Evolutionary conservation across 2,888 invertebrate species (phyloP).

Genomic region (Isoperla grammatica): DNA sequence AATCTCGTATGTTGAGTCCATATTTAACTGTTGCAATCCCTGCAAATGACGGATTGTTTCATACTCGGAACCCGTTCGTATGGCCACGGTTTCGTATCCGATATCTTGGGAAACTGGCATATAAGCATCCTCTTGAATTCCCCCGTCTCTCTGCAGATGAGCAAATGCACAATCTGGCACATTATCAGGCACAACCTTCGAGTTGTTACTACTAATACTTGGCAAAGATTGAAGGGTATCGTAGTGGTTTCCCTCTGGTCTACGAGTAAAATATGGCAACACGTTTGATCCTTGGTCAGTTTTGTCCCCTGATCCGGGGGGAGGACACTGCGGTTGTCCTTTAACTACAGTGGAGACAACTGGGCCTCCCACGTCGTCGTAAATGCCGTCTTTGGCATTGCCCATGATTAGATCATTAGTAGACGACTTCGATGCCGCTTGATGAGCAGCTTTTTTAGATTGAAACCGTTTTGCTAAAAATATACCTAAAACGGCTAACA

Average conservation of each 20-base stretch:
- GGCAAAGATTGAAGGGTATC: constrained; percentile 29
- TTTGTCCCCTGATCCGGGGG: not conserved
- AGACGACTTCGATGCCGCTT: constrained; percentile 22
- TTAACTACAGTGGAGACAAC: constrained; percentile 17
- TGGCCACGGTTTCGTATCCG: constrained; percentile 31
- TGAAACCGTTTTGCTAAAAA: constrained; percentile 26
- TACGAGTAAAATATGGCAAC: constrained; percentile 17
- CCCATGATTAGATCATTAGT: constrained; percentile 26
- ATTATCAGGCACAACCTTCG: constrained; percentile 24
- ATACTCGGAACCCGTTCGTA: constrained; percentile 24
- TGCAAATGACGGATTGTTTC: constrained; percentile 27
- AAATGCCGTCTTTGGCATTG: constrained; percentile 25
- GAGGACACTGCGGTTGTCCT: constrained; percentile 14
- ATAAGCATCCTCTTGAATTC: constrained; percentile 22
- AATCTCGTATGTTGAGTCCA: constrained; percentile 28
- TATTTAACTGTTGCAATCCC: constrained; percentile 5
- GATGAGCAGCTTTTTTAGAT: constrained; percentile 22
- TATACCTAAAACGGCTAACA: constrained; percentile 20
- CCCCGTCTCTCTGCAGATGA: constrained; percentile 25
- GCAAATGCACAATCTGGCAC: constrained; percentile 26
- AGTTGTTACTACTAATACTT: constrained; percentile 26
- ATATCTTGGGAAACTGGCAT: constrained; percentile 26
- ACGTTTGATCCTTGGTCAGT: not conserved
- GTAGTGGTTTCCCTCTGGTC: constrained; percentile 24
- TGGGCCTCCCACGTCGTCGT: constrained; percentile 20